Percentiles rank a stretch among this genome's conserved stretches.
Conservation (phyloP, 2,888 invertebrate genomes). For the Opisthograptis luteolata region DNA sequence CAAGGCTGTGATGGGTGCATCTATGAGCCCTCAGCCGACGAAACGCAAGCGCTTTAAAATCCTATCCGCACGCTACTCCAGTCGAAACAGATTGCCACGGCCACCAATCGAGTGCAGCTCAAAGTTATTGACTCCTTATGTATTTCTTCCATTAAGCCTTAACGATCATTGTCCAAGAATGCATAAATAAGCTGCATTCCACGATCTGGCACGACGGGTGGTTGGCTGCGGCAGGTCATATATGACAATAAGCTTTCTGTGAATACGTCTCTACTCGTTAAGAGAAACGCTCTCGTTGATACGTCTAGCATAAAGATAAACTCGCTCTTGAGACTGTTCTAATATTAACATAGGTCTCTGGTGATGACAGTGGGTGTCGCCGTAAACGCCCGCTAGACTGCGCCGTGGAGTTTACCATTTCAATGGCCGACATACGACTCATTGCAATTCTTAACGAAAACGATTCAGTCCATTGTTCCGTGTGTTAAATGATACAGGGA, state of each 20-base stretch:
- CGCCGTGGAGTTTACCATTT: conserved; percentile 22
- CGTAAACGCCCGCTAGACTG: conserved; percentile 38
- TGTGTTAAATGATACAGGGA: conserved; percentile 16
- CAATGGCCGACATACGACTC: conserved; percentile 19
- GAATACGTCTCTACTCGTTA: conserved; percentile 50
- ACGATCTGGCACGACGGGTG: conserved; percentile 38
- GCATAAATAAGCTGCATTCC: conserved; percentile 40
- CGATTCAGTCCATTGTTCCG: conserved; percentile 20
- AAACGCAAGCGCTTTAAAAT: conserved; percentile 17
- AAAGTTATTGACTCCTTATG: conserved; percentile 60
- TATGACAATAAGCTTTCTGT: conserved; percentile 59
- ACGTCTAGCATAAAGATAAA: conserved; percentile 67
- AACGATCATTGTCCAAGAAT: conserved; percentile 61
- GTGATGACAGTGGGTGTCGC: conserved; percentile 55
- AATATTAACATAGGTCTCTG: conserved; percentile 49
- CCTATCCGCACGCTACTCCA: conserved; percentile 16
- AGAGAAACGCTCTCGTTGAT: conserved; percentile 63
- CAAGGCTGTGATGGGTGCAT: conserved; percentile 52
- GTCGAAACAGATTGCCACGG: conserved; percentile 58
- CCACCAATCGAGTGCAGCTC: conserved; percentile 51
- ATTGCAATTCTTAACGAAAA: conserved; percentile 22
- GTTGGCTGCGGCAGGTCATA: conserved; percentile 47
- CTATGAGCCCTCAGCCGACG: conserved; percentile 46
- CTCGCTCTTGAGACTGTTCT: conserved; percentile 63
- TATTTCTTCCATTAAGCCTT: conserved; percentile 55